Evolutionary conservation across 2,797 vertebrate genomes (phyloP).

Genomic region (Acridotheres tristis): DNA sequence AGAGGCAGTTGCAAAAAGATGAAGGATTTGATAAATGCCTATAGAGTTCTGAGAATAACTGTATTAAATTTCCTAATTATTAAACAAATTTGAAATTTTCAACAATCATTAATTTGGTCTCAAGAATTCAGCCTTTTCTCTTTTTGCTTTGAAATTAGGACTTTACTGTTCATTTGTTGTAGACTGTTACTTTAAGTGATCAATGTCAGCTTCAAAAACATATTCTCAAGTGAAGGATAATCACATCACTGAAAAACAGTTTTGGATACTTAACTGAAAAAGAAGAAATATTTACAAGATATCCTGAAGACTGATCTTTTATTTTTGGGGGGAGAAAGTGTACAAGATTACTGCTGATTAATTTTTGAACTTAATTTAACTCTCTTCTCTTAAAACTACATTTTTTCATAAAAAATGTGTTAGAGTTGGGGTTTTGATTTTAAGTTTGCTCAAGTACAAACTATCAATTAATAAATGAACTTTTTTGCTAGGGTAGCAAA

Average conservation of each 20-base stretch:
- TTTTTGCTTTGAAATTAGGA: not conserved
- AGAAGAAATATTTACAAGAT: not conserved
- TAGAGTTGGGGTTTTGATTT: not conserved
- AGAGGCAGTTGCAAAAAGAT: not conserved
- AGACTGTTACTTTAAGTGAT: not conserved
- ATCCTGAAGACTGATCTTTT: not conserved
- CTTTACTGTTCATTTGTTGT: not conserved
- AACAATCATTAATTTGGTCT: not conserved
- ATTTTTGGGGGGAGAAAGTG: not conserved
- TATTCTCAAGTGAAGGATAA: not conserved
- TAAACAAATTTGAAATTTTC: not conserved
- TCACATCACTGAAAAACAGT: not conserved
- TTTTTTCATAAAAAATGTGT: not conserved
- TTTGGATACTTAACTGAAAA: not conserved
- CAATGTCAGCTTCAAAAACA: not conserved
- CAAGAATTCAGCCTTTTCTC: not conserved
- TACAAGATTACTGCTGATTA: not conserved
- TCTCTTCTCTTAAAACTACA: not conserved
- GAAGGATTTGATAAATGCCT: not conserved
- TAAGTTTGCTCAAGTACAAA: not conserved
- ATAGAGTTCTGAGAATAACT: not conserved
- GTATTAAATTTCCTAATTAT: not conserved
- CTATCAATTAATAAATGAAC: not conserved
- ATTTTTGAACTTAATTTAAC: not conserved
- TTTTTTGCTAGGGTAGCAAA: not conserved